phyloP scores from a whole-genome alignment of 1,140 invertebrate species.

The Phenacoccus solenopsis region DNA sequence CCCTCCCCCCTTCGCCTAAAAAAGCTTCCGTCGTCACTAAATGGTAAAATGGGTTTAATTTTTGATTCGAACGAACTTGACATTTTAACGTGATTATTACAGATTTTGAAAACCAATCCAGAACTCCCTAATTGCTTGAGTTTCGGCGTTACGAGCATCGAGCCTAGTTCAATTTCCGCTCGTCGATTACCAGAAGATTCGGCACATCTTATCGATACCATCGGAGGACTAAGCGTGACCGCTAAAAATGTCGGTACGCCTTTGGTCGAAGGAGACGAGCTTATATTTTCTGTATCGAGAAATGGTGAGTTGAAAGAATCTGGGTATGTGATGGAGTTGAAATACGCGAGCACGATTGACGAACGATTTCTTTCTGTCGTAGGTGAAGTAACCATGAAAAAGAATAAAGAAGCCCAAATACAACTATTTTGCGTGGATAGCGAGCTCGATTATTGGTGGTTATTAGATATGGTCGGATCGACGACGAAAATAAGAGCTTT shows the following conservation, averaged over 20 bases:
- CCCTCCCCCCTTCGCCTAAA: too few species aligned
- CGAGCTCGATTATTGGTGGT: constrained; percentile 77
- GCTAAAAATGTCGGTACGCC: neutral
- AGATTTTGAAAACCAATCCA: constrained; percentile 68
- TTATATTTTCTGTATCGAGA: constrained; percentile 71
- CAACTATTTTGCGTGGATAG: constrained; percentile 92
- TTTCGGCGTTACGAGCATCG: constrained; percentile 85
- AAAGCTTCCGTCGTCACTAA: neutral
- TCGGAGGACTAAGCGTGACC: constrained; percentile 26
- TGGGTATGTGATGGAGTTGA: neutral
- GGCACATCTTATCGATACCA: constrained; percentile 80
- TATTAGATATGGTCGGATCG: constrained; percentile 91
- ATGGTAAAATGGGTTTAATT: neutral
- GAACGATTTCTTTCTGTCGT: constrained; percentile 27
- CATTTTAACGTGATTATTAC: too few species aligned
- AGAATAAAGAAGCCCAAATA: constrained; percentile 65
- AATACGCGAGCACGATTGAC: neutral
- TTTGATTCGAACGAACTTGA: neutral
- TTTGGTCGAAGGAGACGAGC: constrained; percentile 61
- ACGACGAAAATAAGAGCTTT: constrained; percentile 72
- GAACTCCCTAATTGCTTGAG: constrained; percentile 79
- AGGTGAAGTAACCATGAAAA: constrained; percentile 78
- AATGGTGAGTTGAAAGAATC: constrained; percentile 38
- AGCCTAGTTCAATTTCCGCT: constrained; percentile 58
- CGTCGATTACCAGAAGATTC: constrained; percentile 83